Percentiles rank a stretch among this genome's conserved stretches.
Evolutionary conservation across 2,113 vertebrate genomes (phyloP).

Genomic region (Silurus glanis): DNA sequence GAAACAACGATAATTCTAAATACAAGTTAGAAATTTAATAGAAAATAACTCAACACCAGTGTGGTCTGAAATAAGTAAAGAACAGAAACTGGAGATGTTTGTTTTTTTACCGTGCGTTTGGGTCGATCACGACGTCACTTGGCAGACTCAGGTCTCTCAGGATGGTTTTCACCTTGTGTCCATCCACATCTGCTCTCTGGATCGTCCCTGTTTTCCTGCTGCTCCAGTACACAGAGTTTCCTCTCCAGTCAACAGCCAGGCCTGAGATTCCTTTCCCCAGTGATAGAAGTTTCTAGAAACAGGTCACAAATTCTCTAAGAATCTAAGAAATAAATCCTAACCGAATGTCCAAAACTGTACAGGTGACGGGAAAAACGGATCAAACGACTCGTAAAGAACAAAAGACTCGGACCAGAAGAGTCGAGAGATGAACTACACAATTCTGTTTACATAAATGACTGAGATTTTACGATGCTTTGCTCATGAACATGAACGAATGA

Average conservation of each 20-base stretch:
- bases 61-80: background rate
- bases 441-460: too few species aligned
- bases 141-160: constrained; percentile 75
- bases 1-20: too few species aligned
- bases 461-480: too few species aligned
- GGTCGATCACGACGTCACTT: constrained; percentile 77
- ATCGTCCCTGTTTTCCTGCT: constrained; percentile 81
- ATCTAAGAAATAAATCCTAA: background rate
- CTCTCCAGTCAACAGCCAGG: constrained; percentile 89
- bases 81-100: background rate
- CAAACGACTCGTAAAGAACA: too few species aligned
- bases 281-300: constrained; percentile 79
- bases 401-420: too few species aligned
- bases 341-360: background rate
- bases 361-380: too few species aligned
- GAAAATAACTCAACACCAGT: background rate
- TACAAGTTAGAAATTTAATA: too few species aligned
- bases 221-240: constrained; percentile 81
- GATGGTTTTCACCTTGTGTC: constrained; percentile 76
- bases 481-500: too few species aligned
- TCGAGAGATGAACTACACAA: too few species aligned
- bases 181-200: constrained; percentile 76
- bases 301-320: constrained; percentile 1
- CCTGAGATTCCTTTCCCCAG: constrained; percentile 82
- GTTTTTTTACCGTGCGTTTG: constrained; percentile 79